These are phyloP conservation scores for Tapirus indicus DNA, from an alignment of 2,797 vertebrate species.

Conservation along the genomic window DNA sequence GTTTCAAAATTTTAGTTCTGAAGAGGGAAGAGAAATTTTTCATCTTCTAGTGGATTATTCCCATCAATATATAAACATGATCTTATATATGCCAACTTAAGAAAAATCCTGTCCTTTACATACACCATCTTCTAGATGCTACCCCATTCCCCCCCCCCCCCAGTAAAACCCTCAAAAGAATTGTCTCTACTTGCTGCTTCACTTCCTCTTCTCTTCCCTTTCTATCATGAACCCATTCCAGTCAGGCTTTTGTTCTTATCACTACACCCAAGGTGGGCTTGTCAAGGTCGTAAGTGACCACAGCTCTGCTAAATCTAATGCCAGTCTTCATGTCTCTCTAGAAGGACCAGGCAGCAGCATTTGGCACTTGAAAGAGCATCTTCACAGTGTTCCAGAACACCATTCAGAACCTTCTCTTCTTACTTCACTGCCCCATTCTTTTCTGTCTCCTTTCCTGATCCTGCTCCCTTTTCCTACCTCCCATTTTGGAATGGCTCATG, in stretches of 20 bases:
- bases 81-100: background rate
- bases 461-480: background rate
- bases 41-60: background rate
- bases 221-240: background rate
- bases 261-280: background rate
- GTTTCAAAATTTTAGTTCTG: background rate
- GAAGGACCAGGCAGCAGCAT: background rate
- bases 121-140: background rate
- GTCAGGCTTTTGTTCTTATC: background rate
- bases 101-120: background rate
- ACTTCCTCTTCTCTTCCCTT: background rate
- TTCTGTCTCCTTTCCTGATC: background rate
- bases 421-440: background rate
- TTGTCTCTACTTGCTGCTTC: background rate
- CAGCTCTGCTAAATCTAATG: no score
- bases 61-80: background rate
- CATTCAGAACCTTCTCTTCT: background rate
- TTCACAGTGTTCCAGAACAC: background rate
- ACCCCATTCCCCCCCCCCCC: background rate
- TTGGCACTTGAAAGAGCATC: background rate
- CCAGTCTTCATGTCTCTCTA: background rate
- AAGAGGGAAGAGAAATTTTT: background rate
- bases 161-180: background rate
- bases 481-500: background rate
- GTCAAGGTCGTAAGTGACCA: background rate